Base-by-base conservation (phyloP, 2,888 invertebrate species). In the Temnothorax ravouxi region DNA sequence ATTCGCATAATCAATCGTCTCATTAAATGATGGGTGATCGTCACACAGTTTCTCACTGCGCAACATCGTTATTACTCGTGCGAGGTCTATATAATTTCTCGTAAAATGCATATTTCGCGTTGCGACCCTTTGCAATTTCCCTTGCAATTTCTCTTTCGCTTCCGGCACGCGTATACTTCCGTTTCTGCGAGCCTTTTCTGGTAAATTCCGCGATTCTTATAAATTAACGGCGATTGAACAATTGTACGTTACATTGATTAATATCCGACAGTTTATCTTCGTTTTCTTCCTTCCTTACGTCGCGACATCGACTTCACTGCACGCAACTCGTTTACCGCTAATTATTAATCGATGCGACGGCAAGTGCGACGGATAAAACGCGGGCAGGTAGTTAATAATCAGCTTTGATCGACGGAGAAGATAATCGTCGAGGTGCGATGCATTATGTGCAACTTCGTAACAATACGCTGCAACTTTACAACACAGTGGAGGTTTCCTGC, bases 261-360 rank as follows among this genome's bases (percentile, higher is more conserved):
- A 29, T 59, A 69, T 59, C 21, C 29, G 34, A 21, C 0, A 11
- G 18, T 59, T 38, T 18, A 18, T 69, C 56, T 56, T 44, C 8
- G 5, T 38, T 69, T 47, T 44, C 15, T 21, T 21, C 29, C 44
- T n/a, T 41, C 15, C n/a, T 44, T n/a, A 21, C 6, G 8, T 56
- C 18, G 21, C 56, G 34, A 50, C 18, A 47, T 38, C 59, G 18
- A 71, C 38, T 79, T 71, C 47, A 50, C 21, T 3, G 34, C 29
- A 64, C 21, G 44, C 21, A 18, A 67, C 66, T 34, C 59, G 47
- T 54, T 77, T 15, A 44, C 44, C 18, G 52, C 9, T 80, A 80
- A 80, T 80, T 80, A 71, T 71, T 80, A 80, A 80, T 71, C 71
- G 71, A 79, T 79, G 71, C 21, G 71, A 59, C 25, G 59, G 44